Evolutionary conservation across 2,113 vertebrate species (phyloP).

Genomic region (Poicephalus gulielmi): DNA sequence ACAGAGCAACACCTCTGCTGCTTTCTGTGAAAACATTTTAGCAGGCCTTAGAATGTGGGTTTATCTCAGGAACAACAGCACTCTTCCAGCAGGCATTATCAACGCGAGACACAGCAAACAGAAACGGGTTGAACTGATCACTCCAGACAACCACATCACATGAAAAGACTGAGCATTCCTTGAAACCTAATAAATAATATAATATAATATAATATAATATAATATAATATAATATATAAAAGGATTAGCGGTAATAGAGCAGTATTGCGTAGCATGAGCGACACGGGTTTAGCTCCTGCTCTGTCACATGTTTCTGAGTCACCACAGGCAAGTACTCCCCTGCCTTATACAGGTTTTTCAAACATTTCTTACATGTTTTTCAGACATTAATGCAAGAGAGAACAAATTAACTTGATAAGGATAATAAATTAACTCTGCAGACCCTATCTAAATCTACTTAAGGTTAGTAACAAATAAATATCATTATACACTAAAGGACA

Average conservation of each 20-base stretch:
- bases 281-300: not conserved
- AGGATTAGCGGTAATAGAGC: not conserved
- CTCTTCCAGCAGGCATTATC: not conserved
- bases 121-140: not conserved
- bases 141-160: not conserved
- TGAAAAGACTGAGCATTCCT: not conserved
- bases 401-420: not conserved
- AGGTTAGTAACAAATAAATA: not conserved
- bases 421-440: not conserved
- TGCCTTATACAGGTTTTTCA: not conserved
- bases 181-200: not conserved
- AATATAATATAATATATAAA: not conserved
- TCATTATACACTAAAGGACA: not conserved
- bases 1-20: not conserved
- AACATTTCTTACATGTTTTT: not conserved
- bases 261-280: not conserved
- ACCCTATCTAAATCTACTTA: not conserved
- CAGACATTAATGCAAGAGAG: not conserved
- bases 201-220: not conserved
- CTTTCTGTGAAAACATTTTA: not conserved
- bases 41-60: not conserved
- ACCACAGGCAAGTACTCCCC: not conserved
- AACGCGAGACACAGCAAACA: not conserved
- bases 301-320: slow-evolving; percentile 43
- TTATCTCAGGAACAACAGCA: not conserved